Evolutionary conservation across 2,113 vertebrate species (phyloP), one percentile per base, ranked within the genome.

Genomic region (Tyrannus savana): DNA sequence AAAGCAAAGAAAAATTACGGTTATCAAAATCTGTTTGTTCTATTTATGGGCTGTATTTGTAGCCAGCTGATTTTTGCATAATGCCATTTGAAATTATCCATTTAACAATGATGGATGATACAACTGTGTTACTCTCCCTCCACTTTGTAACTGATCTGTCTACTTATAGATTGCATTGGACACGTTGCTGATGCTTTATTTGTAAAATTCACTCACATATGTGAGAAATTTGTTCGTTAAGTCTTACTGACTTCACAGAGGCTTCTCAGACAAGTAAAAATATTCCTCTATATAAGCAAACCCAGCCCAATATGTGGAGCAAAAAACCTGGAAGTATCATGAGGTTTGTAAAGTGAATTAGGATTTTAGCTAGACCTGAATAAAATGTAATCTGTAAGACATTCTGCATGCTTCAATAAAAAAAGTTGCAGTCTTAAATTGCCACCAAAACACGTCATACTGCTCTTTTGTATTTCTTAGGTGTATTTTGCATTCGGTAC

Each of bases 1-100:
- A 93, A 93, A 60, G 78, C 49, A 73, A 49, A 55, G 33, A 67
- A 93, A 84, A 93, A 83, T 46, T 60, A 4, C 18, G 44, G 71
- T 90, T 85, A 80, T 37, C 90, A 83, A 89, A 96, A 75, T 90
- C 75, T 90, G 75, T 89, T 92, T 0, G 1, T 85, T 92, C 84
- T 94, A 42, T 95, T 91, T 95, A 64, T 41, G 21, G 69, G 30
- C 64, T 53, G 68, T 58, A 78, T 88, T 88, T 93, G 85, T 84
- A 95, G 84, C 81, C 86, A 78, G 77, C 84, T 89, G 85, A 89
- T 92, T 95, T 94, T 96, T 96, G 85, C 83, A 81, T 94, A 89
- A 73, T 93, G 74, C 88, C 87, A 78, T 96, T 96, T 93, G 85
- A 93, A 96, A 92, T 94, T 89, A 81, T 47, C 83, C 47, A 11